phyloP scores from a whole-genome alignment of 1,140 invertebrate genomes.

The Antheraea pernyi region DNA sequence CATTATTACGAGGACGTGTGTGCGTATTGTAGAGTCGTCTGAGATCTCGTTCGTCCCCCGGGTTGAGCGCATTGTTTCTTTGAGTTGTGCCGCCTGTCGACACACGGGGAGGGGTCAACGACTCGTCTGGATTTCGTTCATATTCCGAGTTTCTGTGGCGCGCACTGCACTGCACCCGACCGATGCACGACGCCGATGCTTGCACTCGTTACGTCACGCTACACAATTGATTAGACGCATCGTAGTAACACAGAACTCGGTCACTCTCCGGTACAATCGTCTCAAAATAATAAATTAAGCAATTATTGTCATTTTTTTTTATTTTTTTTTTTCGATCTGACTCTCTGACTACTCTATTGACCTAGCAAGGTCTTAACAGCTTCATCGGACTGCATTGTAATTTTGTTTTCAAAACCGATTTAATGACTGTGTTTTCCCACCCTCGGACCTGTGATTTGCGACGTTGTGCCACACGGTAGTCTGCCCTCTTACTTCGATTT shows the following conservation, averaged over 20 bases:
- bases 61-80: slow-evolving; percentile 63
- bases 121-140: slow-evolving; percentile 73
- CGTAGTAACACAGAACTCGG: neutral
- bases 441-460: no score
- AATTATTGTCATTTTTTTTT: no score
- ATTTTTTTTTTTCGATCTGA: no score
- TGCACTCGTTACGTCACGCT: slow-evolving; percentile 14
- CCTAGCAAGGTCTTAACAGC: no score
- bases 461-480: no score
- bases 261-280: neutral
- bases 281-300: neutral
- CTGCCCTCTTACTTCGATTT: no score
- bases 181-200: slow-evolving; percentile 3
- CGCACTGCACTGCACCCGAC: neutral
- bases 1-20: slow-evolving; percentile 9
- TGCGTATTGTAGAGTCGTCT: slow-evolving; percentile 20
- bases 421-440: no score
- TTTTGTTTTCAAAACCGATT: no score
- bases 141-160: slow-evolving; percentile 50
- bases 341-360: no score
- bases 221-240: slow-evolving; percentile 16
- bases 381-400: no score
- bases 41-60: slow-evolving; percentile 22
- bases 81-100: slow-evolving; percentile 38
- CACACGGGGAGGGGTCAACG: slow-evolving; percentile 55